Evolutionary conservation across 2,797 vertebrate genomes (phyloP).

Genomic region (Melanotaenia boesemani): DNA sequence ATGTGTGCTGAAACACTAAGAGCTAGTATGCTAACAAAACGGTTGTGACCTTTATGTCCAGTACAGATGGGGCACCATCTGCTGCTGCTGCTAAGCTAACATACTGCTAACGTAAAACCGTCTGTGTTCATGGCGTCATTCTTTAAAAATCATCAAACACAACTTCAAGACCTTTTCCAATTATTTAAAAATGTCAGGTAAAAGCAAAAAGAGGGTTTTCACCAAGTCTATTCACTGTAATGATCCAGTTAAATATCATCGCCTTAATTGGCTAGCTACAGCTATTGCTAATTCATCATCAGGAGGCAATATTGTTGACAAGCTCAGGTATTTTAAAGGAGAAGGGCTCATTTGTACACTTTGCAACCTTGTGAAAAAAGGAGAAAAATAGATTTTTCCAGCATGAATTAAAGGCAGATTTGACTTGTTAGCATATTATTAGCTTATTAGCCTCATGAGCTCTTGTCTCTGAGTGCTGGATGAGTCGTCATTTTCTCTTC

Average conservation of each 20-base stretch:
- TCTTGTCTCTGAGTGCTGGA: no score
- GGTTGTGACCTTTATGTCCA: neutral
- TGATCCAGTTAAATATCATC: neutral
- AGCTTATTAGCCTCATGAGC: no score
- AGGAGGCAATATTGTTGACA: neutral
- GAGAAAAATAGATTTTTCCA: no score
- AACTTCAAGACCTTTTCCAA: neutral
- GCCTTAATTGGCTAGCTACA: neutral
- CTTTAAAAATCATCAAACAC: neutral
- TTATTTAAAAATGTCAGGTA: neutral
- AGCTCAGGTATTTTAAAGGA: neutral
- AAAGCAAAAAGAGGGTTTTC: neutral
- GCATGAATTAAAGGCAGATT: no score
- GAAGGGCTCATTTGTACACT: no score
- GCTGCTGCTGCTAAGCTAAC: neutral
- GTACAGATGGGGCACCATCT: neutral
- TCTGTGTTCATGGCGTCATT: neutral
- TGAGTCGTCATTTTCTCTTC: no score
- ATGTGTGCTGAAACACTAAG: neutral
- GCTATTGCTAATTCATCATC: neutral
- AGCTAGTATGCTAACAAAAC: neutral
- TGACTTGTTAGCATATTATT: no score
- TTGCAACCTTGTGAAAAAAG: no score
- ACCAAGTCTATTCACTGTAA: neutral
- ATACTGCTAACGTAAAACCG: neutral